Conservation (phyloP, 2,888 invertebrate genomes). For the Cryptus viduatorius region DNA sequence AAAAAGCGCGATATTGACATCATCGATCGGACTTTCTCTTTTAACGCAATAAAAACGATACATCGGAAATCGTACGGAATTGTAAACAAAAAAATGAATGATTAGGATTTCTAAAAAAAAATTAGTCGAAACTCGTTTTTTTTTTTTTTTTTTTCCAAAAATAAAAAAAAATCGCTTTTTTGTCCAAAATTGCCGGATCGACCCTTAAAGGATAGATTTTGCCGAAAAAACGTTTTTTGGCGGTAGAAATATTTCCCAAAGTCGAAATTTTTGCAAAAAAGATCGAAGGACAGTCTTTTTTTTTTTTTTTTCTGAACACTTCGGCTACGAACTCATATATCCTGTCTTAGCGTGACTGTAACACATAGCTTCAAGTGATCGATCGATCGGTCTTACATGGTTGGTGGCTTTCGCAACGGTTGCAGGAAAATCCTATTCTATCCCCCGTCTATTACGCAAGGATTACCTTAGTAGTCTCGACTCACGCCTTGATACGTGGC, state of each 20-base stretch:
- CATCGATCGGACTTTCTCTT: neutral
- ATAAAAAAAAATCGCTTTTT: neutral
- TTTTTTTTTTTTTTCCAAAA: no score
- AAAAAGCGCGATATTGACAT: neutral
- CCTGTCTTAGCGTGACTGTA: neutral
- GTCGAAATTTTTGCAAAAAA: no score
- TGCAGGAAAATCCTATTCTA: slow-evolving; percentile 63
- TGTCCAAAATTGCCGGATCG: no score
- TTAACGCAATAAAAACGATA: neutral
- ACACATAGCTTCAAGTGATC: slow-evolving; percentile 37
- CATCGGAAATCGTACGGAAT: neutral
- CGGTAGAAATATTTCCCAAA: no score
- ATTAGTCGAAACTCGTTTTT: no score
- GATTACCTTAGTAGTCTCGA: slow-evolving; percentile 64
- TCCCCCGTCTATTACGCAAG: slow-evolving; percentile 65
- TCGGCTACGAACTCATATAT: neutral
- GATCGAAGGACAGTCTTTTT: no score
- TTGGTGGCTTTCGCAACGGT: slow-evolving; percentile 42
- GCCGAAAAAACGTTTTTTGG: no score
- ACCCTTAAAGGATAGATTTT: no score
- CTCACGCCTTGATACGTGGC: slow-evolving; percentile 56
- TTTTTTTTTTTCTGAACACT: neutral
- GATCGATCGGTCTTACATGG: slow-evolving; percentile 54
- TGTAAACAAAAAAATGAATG: neutral
- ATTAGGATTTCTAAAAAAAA: neutral